Evolutionary conservation across 2,888 invertebrate species (phyloP), one percentile per base, ranked within the genome.

Genomic region (Nomada fucata): DNA sequence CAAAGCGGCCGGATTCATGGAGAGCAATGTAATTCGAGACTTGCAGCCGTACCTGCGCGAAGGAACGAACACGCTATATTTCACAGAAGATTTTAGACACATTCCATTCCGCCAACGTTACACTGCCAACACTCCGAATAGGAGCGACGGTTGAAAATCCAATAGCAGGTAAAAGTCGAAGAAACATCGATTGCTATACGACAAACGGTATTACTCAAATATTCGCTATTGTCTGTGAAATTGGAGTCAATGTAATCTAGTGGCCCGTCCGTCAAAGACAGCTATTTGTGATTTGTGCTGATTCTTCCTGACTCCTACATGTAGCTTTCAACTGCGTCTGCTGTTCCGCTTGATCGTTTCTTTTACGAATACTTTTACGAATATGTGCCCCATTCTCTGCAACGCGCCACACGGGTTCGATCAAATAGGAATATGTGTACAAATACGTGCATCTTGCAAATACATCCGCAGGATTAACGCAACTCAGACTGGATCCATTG

Each of bases 191-290:
- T 75, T 50, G 53, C 50, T 71, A 47, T 63, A 75, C 72, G 65
- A 77, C 77, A 83, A 75, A 75, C 70, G 75, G 63, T 72, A 77
- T 83, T 63, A 61, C 60, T 26, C 11, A 9, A 76, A 74, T 77
- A 76, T 83, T 83, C 80, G 78, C 79, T 72, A 57, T 75, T 63
- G 44, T 61, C 60, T 69, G 18, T 57, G 26, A 26, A 74, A 80
- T 73, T 70, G 63, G 69, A 80, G 67, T 80, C 76, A 69, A 83
- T 83, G 83, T 83, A 75, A 80, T 78, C 80, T 68, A 64, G 44
- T 57, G 69, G 78, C 26, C 65, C 75, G 63, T 18, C 65, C 18
- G 68, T 57, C 53, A 68, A 55, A 55, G 60, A 73, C 72, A 78
- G 69, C 79, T 79, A 81, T 81, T 71, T 68, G 50, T 53, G 73